These are phyloP conservation scores for Platyrinchus mystaceus DNA, from an alignment of 2,797 vertebrate species.

Conservation along the genomic window DNA sequence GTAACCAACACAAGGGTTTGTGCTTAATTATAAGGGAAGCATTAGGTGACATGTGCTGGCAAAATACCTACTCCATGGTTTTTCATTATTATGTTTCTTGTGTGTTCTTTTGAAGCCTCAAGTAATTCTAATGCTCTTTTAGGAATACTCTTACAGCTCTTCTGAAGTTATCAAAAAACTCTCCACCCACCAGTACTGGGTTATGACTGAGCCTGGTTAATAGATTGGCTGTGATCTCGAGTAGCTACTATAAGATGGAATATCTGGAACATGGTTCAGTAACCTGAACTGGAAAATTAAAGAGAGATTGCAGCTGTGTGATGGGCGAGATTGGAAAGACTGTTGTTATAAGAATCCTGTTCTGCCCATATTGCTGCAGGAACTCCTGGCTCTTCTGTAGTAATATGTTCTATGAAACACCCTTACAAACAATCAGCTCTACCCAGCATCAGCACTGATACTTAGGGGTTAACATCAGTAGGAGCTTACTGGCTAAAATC, in stretches of 20 bases:
- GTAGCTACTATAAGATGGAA: not conserved
- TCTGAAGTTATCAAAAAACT: not conserved
- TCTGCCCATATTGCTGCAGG: not conserved
- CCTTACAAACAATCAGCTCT: not conserved
- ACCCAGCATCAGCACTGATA: not conserved
- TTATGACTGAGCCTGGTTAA: not conserved
- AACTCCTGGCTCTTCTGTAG: not conserved
- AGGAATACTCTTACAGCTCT: not conserved
- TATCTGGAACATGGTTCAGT: not conserved
- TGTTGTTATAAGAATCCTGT: not conserved
- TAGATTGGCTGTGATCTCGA: not conserved
- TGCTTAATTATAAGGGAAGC: not conserved
- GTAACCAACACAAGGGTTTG: not conserved
- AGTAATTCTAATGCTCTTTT: not conserved
- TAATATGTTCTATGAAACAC: not conserved
- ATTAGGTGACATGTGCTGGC: not conserved
- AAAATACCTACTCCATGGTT: not conserved
- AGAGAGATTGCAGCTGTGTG: not conserved
- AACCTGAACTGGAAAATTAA: constrained; percentile 25
- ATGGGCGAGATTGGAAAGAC: not conserved
- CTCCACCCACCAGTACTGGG: not conserved
- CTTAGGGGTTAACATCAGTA: not conserved
- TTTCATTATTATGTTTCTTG: not conserved
- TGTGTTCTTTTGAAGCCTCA: not conserved
- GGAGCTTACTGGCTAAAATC: not conserved